Conservation (phyloP, 2,797 vertebrate genomes). For the Mareca penelope region DNA sequence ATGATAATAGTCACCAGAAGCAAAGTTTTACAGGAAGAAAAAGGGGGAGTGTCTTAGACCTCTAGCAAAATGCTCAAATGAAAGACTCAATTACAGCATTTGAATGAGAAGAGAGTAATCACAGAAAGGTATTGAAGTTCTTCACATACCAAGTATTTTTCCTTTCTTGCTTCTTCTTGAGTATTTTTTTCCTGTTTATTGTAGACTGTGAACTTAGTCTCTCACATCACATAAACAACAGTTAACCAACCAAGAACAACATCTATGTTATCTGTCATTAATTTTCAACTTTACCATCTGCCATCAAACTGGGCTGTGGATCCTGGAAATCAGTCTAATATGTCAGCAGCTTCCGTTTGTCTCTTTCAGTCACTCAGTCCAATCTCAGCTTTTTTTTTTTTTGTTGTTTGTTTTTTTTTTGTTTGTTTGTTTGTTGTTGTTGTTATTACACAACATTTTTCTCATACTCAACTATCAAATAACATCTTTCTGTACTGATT, state of each 20-base stretch:
- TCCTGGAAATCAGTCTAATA: background rate
- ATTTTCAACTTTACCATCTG: background rate
- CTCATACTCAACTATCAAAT: background rate
- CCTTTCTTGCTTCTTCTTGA: background rate
- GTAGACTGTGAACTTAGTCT: background rate
- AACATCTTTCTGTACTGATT: background rate
- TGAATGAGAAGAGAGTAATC: background rate
- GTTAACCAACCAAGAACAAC: background rate
- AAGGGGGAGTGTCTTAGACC: background rate
- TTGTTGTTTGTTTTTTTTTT: background rate
- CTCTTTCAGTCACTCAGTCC: background rate
- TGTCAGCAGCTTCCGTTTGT: background rate
- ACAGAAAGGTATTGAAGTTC: background rate
- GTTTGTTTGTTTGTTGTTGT: background rate
- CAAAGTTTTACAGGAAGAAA: background rate
- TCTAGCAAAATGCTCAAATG: background rate
- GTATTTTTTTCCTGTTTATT: background rate
- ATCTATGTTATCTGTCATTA: conserved; percentile 26
- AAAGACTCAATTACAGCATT: background rate
- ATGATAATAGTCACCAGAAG: background rate
- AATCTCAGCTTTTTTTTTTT: background rate
- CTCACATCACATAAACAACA: conserved; percentile 9
- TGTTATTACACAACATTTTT: background rate
- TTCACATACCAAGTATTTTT: background rate
- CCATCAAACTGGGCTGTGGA: background rate